Evolutionary conservation across 1,140 invertebrate genomes (phyloP), one percentile per base, ranked within the genome.

Genomic region (Brachionus asplanchnoidis): DNA sequence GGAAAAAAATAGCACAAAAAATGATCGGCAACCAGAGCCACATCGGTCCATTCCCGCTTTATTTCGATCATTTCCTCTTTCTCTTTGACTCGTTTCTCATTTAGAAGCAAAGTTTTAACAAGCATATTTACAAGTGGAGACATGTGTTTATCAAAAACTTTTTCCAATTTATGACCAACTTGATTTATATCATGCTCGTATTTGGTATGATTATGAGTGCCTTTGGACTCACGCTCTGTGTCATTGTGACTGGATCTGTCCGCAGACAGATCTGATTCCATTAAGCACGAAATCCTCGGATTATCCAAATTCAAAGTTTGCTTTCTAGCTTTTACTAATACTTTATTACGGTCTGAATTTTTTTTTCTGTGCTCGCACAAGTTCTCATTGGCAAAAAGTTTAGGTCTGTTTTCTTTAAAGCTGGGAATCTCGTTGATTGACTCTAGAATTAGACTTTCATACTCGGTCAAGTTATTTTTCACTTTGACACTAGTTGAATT

Each of bases 1-100:
- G 79, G 53, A 82, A 82, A 82, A 60, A 68, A 82, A 65, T 44
- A 68, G 36, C 79, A 82, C 40, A 82, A 44, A 68, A 82, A 65
- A 46, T 68, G 79, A 82, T 82, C 79, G 0, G 65, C 53, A 17
- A 82, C 42, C 9, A 82, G 20, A n/a, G 79, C 79, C 1, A 82
- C 11, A 46, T 82, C 79, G 9, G 53, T 36, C 79, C 79, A 82
- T 68, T 82, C 79, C 20, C 53, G 20, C 9, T 82, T 53, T 40
- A 82, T 65, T 14, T 82, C 79, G 32, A 66, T 28, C 7, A 50
- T 46, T 26, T 65, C 50, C 53, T 60, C 53, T 82, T 65, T 82
- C 65, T 65, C 79, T 32, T 44, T 53, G 8, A 46, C 23, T 50
- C 73, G 5, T 36, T 50, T 77, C 26, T 82, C 79, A 46, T 65